A percentile compares a stretch with the other conserved stretches of the same genome.
Evolutionary conservation across 1,140 invertebrate genomes (phyloP).

Genomic region (Carcinoscorpius rotundicauda): DNA sequence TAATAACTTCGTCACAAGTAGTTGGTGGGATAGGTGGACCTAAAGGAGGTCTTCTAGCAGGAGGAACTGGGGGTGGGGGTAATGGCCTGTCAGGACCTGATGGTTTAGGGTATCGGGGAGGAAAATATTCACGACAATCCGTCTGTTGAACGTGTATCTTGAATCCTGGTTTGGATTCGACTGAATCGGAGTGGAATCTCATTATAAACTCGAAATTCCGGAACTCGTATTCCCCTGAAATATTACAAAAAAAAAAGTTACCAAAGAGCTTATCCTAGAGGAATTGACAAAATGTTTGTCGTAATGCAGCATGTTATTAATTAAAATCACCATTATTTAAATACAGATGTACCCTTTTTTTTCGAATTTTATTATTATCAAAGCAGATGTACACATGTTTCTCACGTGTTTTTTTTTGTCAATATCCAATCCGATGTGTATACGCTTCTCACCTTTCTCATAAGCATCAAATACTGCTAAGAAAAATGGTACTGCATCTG

Average conservation of each 20-base stretch:
- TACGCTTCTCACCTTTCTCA: too few species aligned
- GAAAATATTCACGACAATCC: conserved; percentile 7
- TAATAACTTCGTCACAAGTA: not conserved
- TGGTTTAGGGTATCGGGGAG: too few species aligned
- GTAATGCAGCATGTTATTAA: not conserved
- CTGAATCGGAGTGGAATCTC: conserved; percentile 23
- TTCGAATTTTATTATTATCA: too few species aligned
- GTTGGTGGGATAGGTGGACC: conserved; percentile 2
- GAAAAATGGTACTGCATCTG: too few species aligned
- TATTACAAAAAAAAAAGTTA: conserved; percentile 1
- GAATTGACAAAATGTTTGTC: not conserved
- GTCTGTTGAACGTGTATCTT: conserved; percentile 17
- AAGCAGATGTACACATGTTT: too few species aligned
- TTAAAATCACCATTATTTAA: too few species aligned
- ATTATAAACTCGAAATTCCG: conserved; percentile 20
- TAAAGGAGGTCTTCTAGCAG: not conserved
- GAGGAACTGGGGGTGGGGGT: too few species aligned
- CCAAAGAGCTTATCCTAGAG: not conserved
- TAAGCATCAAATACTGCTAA: too few species aligned
- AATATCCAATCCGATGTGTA: too few species aligned
- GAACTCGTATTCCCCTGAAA: conserved; percentile 22
- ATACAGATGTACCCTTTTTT: too few species aligned
- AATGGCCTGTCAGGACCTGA: too few species aligned
- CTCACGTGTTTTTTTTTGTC: too few species aligned
- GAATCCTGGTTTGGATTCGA: conserved; percentile 14